These are phyloP conservation scores for Clarias laeviceps DNA, from an alignment of 2,797 vertebrate species.

Conservation along the genomic window DNA sequence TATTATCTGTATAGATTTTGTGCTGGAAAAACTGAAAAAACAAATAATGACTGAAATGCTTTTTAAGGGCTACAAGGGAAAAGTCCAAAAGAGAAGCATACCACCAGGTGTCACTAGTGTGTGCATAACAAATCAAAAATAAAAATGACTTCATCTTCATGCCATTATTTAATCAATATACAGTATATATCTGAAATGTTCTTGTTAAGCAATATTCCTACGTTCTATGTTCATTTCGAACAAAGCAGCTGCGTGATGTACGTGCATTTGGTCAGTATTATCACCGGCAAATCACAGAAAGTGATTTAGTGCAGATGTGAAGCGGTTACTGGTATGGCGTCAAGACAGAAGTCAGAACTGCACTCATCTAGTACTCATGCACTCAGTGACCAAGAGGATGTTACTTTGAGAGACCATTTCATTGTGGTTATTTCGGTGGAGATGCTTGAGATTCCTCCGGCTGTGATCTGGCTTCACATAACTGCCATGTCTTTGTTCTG, in stretches of 20 bases:
- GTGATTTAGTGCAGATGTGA: background rate
- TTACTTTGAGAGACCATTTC: constrained; percentile 12
- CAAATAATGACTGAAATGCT: too few relatives aligned
- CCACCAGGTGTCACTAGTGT: constrained; percentile 34
- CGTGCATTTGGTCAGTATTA: background rate
- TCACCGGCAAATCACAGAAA: too few relatives aligned
- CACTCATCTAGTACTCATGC: background rate
- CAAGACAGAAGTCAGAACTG: background rate
- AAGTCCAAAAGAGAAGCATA: background rate
- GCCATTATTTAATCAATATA: background rate
- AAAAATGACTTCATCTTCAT: background rate
- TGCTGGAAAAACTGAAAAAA: too few relatives aligned
- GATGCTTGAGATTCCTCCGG: constrained; percentile 18
- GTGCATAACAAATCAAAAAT: background rate
- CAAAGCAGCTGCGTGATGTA: background rate
- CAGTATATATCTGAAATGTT: background rate
- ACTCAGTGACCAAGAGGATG: background rate
- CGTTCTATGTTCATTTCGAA: background rate
- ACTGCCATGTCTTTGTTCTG: background rate
- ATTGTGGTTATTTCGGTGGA: constrained; percentile 1
- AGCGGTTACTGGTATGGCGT: background rate
- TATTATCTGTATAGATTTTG: too few relatives aligned
- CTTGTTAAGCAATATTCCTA: background rate
- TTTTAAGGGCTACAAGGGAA: background rate
- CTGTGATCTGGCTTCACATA: constrained; percentile 5